Percentiles rank a stretch among this genome's conserved stretches.
These are phyloP conservation scores for Drosophila tanythrix DNA, from an alignment of 2,888 invertebrate species.

Conservation along the genomic window DNA sequence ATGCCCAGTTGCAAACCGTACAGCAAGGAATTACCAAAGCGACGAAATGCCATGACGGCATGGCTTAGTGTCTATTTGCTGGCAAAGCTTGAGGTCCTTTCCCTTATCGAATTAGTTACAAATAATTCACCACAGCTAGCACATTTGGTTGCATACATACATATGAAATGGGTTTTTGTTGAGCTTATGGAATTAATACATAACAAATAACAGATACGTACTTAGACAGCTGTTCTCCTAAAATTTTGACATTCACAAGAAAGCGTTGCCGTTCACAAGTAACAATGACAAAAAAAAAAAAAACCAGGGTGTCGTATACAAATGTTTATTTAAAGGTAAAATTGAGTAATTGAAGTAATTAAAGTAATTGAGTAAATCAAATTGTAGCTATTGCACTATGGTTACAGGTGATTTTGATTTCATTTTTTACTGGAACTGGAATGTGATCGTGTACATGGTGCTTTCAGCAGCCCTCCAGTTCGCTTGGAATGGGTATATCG, in stretches of 20 bases:
- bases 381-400: constrained; percentile 70
- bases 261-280: constrained; percentile 3
- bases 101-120: constrained; percentile 9
- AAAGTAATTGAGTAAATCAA: constrained; percentile 21
- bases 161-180: constrained; percentile 27
- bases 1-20: constrained; percentile 93
- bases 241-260: constrained; percentile 45
- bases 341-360: constrained; percentile 23
- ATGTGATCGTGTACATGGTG: constrained; percentile 38
- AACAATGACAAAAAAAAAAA: not conserved
- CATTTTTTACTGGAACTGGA: constrained; percentile 56
- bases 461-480: constrained; percentile 87
- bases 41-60: constrained; percentile 82
- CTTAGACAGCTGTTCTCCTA: constrained; percentile 44
- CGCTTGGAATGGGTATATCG: constrained; percentile 92
- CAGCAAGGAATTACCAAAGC: constrained; percentile 87
- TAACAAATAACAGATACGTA: constrained; percentile 53
- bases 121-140: constrained; percentile 28
- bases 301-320: constrained; percentile 58
- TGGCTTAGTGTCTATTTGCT: constrained; percentile 36
- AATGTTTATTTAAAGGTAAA: constrained; percentile 33
- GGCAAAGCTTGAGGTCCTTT: constrained; percentile 4
- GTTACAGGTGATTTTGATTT: constrained; percentile 65
- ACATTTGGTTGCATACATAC: constrained; percentile 30
- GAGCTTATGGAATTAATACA: constrained; percentile 57